Evolutionary conservation across 1,140 invertebrate species (phyloP).

Genomic region (Coelopa frigida): DNA sequence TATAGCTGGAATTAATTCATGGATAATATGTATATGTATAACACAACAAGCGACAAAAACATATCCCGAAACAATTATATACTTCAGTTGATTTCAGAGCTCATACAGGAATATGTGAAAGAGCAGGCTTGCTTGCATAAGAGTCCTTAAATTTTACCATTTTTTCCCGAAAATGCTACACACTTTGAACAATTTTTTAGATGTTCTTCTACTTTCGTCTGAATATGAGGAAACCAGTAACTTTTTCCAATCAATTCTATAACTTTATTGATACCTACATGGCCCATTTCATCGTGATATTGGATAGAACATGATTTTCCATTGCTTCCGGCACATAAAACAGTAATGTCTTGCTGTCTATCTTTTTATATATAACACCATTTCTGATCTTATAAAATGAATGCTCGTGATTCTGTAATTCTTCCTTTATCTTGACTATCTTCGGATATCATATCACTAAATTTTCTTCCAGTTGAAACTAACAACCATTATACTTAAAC

Average conservation of each 20-base stretch:
- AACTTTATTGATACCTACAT: conserved; percentile 20
- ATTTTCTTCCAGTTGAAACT: not conserved
- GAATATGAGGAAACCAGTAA: conserved; percentile 27
- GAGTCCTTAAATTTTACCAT: conserved; percentile 19
- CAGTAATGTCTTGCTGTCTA: conserved; percentile 28
- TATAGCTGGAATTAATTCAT: no score
- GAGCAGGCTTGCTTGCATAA: no score
- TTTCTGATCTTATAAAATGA: not conserved
- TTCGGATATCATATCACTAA: not conserved
- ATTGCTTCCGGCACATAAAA: conserved; percentile 22
- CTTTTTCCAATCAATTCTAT: conserved; percentile 8
- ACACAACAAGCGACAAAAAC: no score
- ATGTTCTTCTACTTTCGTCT: conserved; percentile 18
- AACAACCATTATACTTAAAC: not conserved
- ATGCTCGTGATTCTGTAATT: not conserved
- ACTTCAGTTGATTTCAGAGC: no score
- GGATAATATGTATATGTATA: no score
- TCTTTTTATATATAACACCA: conserved; percentile 23
- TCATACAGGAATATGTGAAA: no score
- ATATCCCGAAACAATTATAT: no score
- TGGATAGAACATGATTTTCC: conserved; percentile 13
- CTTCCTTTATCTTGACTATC: not conserved
- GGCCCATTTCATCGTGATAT: conserved; percentile 22
- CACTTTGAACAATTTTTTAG: conserved; percentile 20
- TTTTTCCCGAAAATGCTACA: conserved; percentile 17